These are phyloP conservation scores for Enteromius anoplus DNA, from an alignment of 2,797 vertebrate species.

Conservation along the genomic window DNA sequence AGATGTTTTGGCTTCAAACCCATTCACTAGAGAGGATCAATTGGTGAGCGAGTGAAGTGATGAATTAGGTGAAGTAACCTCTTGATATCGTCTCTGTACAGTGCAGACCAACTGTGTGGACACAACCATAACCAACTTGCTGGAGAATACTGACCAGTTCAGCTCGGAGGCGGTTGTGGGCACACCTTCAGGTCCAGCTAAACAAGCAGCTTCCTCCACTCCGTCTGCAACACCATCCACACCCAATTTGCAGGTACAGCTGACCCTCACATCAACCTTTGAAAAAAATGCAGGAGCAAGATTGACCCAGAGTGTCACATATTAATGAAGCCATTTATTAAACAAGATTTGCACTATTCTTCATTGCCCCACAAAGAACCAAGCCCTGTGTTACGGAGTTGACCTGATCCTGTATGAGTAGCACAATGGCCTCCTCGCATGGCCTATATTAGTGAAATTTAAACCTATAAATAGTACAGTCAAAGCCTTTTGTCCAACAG, in stretches of 20 bases:
- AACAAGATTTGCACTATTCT: neutral
- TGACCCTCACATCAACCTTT: neutral
- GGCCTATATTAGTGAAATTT: constrained; percentile 1
- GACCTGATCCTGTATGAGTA: neutral
- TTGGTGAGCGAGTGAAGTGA: neutral
- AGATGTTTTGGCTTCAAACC: neutral
- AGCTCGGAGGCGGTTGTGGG: constrained; percentile 65
- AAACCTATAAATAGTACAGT: constrained; percentile 13
- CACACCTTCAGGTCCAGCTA: constrained; percentile 60
- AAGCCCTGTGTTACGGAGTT: neutral
- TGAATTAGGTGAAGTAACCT: neutral
- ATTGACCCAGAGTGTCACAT: neutral
- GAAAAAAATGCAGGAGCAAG: neutral
- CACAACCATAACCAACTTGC: constrained; percentile 93
- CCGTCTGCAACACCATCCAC: constrained; percentile 57
- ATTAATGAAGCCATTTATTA: neutral
- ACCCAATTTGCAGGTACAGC: constrained; percentile 72
- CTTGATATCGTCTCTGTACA: constrained; percentile 60
- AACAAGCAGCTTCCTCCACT: constrained; percentile 45
- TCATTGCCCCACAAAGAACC: neutral
- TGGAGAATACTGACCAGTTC: constrained; percentile 86
- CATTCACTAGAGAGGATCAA: neutral
- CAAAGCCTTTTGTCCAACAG: constrained; percentile 12
- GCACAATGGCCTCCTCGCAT: neutral
- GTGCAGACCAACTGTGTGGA: constrained; percentile 93